Evolutionary conservation across 2,113 vertebrate genomes (phyloP), one percentile per base, ranked within the genome.

Genomic region (Bufo gargarizans): DNA sequence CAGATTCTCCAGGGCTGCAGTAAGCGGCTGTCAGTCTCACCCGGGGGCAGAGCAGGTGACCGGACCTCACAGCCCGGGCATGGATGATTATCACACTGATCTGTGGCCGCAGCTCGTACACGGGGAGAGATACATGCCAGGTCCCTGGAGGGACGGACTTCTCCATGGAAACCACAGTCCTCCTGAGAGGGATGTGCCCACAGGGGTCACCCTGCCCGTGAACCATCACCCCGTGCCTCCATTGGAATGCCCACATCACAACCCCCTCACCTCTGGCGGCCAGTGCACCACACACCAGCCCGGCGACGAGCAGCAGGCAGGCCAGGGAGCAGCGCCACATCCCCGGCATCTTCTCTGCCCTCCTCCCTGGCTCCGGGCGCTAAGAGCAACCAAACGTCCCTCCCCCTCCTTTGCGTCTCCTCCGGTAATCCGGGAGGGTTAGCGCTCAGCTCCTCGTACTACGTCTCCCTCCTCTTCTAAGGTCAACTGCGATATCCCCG

Each of bases 261-360:
- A 33, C n/a, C 77, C 76, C 47, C 91, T 92, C 89, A 94, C 94
- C 94, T 93, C 94, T 90, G 71, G 90, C 88, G 86, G 94, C 94
- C 89, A 85, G 91, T 80, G 89, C 90, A 77, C 88, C 91, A 49
- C 90, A 90, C 89, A 91, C 89, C 87, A 92, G 77, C 91, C 94
- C 92, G 91, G 91, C 91, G 84, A 90, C 90, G 72, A 90, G 90
- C 33, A 93, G 90, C 92, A 94, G 91, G 92, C 91, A 86, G 80
- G 90, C 89, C 90, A 89, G 91, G 90, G 89, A 86, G 87, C 90
- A 56, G 89, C 49, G 47, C 80, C 88, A 84, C 91, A 45, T 85
- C 85, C 45, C 81, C 33, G 17, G 43, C 88, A 85, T 81, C 77
- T 81, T 76, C 43, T 58, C 58, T 91, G 86, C 90, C 90, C 89